Base-by-base conservation (phyloP, 1,140 invertebrate genomes). In the honey bee (Apis mellifera) region DNA sequence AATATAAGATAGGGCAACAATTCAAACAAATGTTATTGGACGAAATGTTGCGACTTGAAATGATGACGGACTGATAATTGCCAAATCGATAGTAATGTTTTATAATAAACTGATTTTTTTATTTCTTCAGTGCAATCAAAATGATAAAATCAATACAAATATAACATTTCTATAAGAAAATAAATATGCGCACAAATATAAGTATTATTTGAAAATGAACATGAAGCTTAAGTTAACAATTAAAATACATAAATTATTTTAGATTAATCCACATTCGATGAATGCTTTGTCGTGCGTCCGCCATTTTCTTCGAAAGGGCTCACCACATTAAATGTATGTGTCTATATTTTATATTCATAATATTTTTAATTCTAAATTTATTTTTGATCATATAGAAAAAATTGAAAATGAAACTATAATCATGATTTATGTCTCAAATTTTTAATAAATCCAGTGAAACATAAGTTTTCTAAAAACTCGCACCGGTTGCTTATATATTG, bases 271-370 rank as follows among this genome's bases (percentile, higher is more conserved):
- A 82, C 88, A 82, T 86, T 84, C 77, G 71, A 72, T 83, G 85
- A 90, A 85, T 86, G 89, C 87, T 90, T 89, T 90, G 87, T 90
- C 90, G 86, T 89, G 82, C 86, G 87, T 91, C 92, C 90, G 92
- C 92, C 92, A 92, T 92, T 92, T 92, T 92, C 92, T 92, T 91
- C 85, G 85, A 85, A 92, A 92, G 91, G 91, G 92, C 91, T 82
- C 70, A 89, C 65, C 76, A 78, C 85, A 87, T 84, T 87, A 76
- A 62, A 26, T 57, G 9, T 42, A 42, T 42, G 5, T 42, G 57
- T 42, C 65, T 80, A 82, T 71, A 68, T 60, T 79, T 82, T 68
- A 69, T 50, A 78, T 80, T 84, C 64, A 55, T 80, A 74, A 84
- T 59, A 71, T 74, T 66, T 42, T 55, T 32, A 52, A 23, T 62